phyloP scores from a whole-genome alignment of 2,797 vertebrate genomes.

The Phylloscopus collybita region DNA sequence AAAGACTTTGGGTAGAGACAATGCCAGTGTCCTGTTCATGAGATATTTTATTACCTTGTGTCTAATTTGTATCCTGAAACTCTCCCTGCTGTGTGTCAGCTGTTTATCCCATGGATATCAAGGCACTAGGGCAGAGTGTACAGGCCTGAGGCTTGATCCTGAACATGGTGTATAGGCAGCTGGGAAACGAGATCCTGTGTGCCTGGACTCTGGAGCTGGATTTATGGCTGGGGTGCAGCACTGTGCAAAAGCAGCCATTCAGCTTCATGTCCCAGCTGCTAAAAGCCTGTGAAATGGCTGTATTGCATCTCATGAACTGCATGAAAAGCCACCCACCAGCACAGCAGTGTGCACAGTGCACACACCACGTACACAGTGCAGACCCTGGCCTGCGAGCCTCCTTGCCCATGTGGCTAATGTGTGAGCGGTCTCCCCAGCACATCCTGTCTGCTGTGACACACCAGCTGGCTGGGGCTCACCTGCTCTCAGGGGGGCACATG shows the following conservation, averaged over 20 bases:
- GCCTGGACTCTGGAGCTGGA: not conserved
- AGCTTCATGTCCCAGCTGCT: not conserved
- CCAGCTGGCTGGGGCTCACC: not conserved
- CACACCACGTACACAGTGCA: fast-evolving
- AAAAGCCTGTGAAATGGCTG: not conserved
- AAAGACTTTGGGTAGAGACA: not conserved
- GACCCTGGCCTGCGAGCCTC: not conserved
- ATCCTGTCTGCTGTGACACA: not conserved
- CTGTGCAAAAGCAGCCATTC: not conserved
- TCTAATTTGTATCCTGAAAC: not conserved
- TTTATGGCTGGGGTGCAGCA: not conserved
- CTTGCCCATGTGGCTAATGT: fast-evolving
- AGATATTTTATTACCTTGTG: not conserved
- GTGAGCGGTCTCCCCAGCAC: not conserved
- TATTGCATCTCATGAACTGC: fast-evolving
- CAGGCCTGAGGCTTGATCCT: not conserved
- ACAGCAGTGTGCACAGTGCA: fast-evolving
- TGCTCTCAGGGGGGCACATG: fast-evolving
- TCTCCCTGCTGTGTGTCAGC: not conserved
- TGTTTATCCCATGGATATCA: fast-evolving
- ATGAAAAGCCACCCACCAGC: not conserved
- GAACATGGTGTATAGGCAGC: fast-evolving
- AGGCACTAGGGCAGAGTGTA: not conserved
- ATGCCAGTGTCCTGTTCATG: not conserved
- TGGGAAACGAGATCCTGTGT: not conserved